Percentiles rank a stretch among this genome's conserved stretches.
Conservation (phyloP, 2,797 vertebrate genomes). For the Lagocephalus sceleratus region DNA sequence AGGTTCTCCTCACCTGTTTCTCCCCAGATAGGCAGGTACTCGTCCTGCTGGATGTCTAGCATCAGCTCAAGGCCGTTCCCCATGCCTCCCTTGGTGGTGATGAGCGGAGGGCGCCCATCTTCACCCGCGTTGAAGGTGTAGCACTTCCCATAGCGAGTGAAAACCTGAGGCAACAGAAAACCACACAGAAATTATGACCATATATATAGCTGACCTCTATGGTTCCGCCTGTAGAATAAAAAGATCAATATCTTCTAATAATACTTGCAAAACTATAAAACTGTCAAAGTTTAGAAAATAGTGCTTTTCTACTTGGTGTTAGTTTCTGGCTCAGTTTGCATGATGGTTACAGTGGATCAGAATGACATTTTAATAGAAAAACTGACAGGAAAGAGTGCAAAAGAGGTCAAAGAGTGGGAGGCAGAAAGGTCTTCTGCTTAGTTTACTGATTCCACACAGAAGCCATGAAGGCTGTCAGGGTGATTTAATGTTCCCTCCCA, state of each 20-base stretch:
- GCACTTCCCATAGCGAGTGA: slow-evolving; percentile 96
- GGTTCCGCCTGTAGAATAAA: too few species aligned
- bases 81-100: slow-evolving; percentile 94
- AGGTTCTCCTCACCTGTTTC: slow-evolving; percentile 83
- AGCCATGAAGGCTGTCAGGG: slow-evolving; percentile 39
- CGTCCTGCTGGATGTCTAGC: slow-evolving; percentile 98
- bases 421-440: slow-evolving; percentile 19
- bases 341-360: too few species aligned
- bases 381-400: slow-evolving; percentile 20
- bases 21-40: slow-evolving; percentile 96
- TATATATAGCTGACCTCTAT: too few species aligned
- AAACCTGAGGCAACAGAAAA: slow-evolving; percentile 66
- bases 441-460: slow-evolving; percentile 27
- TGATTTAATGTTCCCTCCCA: slow-evolving; percentile 51
- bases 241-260: not conserved
- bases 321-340: slow-evolving; percentile 47
- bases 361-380: slow-evolving; percentile 10
- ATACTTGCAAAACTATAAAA: not conserved
- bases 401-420: slow-evolving; percentile 15
- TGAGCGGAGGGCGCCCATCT: slow-evolving; percentile 80
- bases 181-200: too few species aligned
- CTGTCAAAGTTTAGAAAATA: slow-evolving; percentile 1
- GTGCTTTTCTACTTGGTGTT: slow-evolving; percentile 60
- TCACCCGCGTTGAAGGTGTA: slow-evolving; percentile 94
- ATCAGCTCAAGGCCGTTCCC: slow-evolving; percentile 97